Evolutionary conservation across 2,797 vertebrate genomes (phyloP), one percentile per base, ranked within the genome.

Genomic region (Neomorphus geoffroyi): DNA sequence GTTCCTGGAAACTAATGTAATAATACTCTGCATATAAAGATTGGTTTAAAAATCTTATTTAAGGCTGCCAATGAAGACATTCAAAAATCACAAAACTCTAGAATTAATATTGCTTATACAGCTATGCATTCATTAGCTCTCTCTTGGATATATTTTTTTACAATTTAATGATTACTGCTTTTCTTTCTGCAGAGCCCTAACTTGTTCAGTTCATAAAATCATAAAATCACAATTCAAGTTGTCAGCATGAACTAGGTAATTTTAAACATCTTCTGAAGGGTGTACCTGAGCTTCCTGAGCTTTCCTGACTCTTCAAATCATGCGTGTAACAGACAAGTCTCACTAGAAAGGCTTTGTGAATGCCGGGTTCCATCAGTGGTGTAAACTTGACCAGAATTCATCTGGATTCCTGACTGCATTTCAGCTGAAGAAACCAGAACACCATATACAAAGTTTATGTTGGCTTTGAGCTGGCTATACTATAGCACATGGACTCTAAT

Each of bases 311-410:
- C 58, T 58, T 43, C 51, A 73, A 62, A 80, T 23, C 37, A 56
- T 0, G 2, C 17, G 6, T 4, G 7, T 0, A 6, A 18, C 16
- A 50, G n/a, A n/a, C 26, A 37, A 41, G 6, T 12, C 30, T 27
- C 2, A 4, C 10, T 45, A 37, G 28, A 51, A 53, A 62, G 43
- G 26, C 18, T 77, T 19, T 30, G n/a, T 13, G 19, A 62, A 26
- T 4, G 5, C 17, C 14, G 51, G 61, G 16, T 45, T 53, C 35
- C 57, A 45, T 7, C 35, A 56, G 28, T 1, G 0, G 7, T 18
- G 82, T 5, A 27, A 80, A 24, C 10, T 13, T 11, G 11, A 48
- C 22, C 1, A 18, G 32, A 51, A 51, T 66, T 82, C 39, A 30
- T 67, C 60, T 22, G 41, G 26, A 67, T 32, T 41, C 30, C 2